Evolutionary conservation across 2,888 invertebrate genomes (phyloP).

Genomic region (Pecten maximus): DNA sequence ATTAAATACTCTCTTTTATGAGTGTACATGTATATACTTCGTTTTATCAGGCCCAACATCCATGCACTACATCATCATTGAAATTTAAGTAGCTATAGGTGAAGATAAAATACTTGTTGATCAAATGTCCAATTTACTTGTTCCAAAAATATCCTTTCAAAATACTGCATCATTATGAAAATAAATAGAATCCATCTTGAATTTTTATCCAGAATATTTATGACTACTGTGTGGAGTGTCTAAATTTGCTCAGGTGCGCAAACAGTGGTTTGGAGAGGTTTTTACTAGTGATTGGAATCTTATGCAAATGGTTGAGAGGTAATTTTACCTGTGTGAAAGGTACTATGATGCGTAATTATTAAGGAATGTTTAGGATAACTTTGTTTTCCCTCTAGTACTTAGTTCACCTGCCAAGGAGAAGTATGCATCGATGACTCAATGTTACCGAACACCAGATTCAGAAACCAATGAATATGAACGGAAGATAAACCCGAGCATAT

Average conservation of each 20-base stretch:
- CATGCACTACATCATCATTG: neutral
- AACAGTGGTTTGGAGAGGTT: neutral
- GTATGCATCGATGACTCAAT: neutral
- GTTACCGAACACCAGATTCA: neutral
- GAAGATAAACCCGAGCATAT: too few relatives aligned
- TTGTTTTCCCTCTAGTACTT: neutral
- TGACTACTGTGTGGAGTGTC: neutral
- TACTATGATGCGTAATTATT: conserved; percentile 1
- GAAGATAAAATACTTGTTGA: neutral
- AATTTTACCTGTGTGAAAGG: conserved; percentile 20
- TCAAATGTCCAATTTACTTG: neutral
- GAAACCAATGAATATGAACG: neutral
- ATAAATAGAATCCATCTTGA: neutral
- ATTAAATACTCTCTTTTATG: neutral
- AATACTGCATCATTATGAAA: neutral
- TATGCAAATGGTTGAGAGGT: conserved; percentile 22
- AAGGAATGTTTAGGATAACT: conserved; percentile 11
- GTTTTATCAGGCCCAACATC: too few relatives aligned
- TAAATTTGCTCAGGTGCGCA: conserved; percentile 6
- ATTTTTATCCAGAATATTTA: neutral
- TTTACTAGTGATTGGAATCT: conserved; percentile 16
- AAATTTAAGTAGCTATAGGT: neutral
- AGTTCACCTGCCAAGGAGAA: neutral
- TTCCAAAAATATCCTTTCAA: neutral
- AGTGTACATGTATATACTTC: neutral